Evolutionary conservation across 2,888 invertebrate genomes (phyloP).

Genomic region (Schrankia costaestrigalis): DNA sequence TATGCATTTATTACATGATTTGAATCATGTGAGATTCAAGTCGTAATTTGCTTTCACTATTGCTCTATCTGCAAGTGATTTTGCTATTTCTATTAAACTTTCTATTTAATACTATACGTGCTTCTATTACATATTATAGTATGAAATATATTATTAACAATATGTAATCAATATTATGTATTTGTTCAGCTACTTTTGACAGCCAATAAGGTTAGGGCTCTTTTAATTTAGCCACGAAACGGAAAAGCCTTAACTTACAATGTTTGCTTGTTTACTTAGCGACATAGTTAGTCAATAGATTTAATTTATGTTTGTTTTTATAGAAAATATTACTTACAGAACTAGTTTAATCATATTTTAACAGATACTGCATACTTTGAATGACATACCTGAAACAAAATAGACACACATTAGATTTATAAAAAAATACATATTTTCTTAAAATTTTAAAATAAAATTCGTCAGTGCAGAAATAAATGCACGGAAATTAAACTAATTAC

Average conservation of each 20-base stretch:
- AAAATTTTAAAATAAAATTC: too few species aligned
- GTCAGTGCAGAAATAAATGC: too few species aligned
- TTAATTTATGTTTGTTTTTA: too few species aligned
- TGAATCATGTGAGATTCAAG: constrained; percentile 48
- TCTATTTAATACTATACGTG: constrained; percentile 68
- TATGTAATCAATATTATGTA: not conserved
- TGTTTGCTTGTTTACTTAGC: too few species aligned
- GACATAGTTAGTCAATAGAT: too few species aligned
- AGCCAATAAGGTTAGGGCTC: not conserved
- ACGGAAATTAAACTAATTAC: too few species aligned
- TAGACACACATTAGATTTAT: not conserved
- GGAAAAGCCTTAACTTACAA: too few species aligned
- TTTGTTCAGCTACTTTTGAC: not conserved
- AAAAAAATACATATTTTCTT: too few species aligned
- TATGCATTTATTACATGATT: constrained; percentile 41
- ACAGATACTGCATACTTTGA: not conserved
- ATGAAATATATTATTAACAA: constrained; percentile 12
- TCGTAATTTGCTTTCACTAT: constrained; percentile 69
- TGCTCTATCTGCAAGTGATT: constrained; percentile 56
- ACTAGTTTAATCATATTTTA: too few species aligned
- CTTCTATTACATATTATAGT: constrained; percentile 48
- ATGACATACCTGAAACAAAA: constrained; percentile 10
- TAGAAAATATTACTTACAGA: too few species aligned
- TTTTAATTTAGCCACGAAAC: too few species aligned
- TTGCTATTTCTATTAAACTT: constrained; percentile 66